Base-by-base conservation (phyloP, 2,113 vertebrate genomes). In the Lampris incognitus region DNA sequence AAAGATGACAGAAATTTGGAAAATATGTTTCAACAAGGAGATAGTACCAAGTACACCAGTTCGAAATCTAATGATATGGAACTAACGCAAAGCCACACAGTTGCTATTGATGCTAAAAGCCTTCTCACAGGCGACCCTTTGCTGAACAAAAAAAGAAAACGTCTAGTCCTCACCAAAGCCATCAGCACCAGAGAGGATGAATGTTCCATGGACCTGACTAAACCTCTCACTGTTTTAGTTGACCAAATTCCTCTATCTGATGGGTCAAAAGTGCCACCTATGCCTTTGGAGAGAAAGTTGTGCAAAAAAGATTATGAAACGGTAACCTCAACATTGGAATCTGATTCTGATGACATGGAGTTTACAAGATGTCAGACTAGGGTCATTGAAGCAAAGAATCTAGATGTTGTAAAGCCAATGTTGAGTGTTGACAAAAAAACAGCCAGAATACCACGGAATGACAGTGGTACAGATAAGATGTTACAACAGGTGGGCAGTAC, bases 201-300 rank as follows among this genome's bases (percentile, higher is more conserved):
- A 49, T 79, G 81, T 66, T 81, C 81, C 44, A 83, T 89, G 89
- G 90, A 93, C 56, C 72, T 88, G 9, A 80, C 81, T 44, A 77
- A 74, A 78, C 69, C 58, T 13, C 82, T 87, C 1, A 6, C 48
- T 1, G 48, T 76, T 0, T 0, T 24, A 1, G 1, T 78, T 60
- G 68, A 88, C 36, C 74, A 74, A 41, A 74, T 48, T 38, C 37
- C 10, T 6, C 2, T 24, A 24, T 24, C 3, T 7, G n/a, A 24
- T 5, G 8, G 54, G 37, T 24, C 42, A 38, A 40, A 48, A 46
- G 36, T 6, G 91, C 54, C 24, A 1, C 72, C 5, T 1, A 72
- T 5, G 86, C 89, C 72, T 41, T 72, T 1, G 57, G 78, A 24
- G 49, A 54, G 66, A 85, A 87, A 70, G 8, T 11, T 48, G 52